A percentile compares a stretch with the other conserved stretches of the same genome.
These are phyloP conservation scores for Pterobdella sp. DNA, from an alignment of 2,888 invertebrate species.

Conservation along the genomic window DNA sequence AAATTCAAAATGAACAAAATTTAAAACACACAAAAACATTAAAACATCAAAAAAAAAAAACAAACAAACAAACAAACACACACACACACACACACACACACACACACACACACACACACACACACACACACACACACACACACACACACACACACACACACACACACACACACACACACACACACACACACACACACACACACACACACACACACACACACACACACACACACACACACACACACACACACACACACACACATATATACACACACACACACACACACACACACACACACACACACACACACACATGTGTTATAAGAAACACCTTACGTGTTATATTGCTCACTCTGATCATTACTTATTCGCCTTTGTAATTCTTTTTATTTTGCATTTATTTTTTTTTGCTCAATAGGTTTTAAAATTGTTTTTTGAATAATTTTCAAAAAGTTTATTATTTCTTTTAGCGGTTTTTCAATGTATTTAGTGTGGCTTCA, in stretches of 20 bases:
- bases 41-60: not conserved
- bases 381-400: too few species aligned
- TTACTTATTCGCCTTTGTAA: not conserved
- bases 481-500: too few species aligned
- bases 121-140: constrained; percentile 19
- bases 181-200: constrained; percentile 28
- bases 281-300: constrained; percentile 32
- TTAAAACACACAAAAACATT: constrained; percentile 21
- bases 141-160: constrained; percentile 22
- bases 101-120: constrained; percentile 20
- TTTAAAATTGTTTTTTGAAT: too few species aligned
- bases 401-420: too few species aligned
- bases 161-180: constrained; percentile 26
- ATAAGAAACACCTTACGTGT: not conserved
- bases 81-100: constrained; percentile 19
- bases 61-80: constrained; percentile 20
- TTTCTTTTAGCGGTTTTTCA: too few species aligned
- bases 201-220: constrained; percentile 31
- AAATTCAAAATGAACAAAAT: constrained; percentile 24
- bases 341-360: not conserved
- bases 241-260: constrained; percentile 29
- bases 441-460: too few species aligned
- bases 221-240: constrained; percentile 33
- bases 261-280: constrained; percentile 30
- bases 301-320: constrained; percentile 29